Evolutionary conservation across 2,113 vertebrate genomes (phyloP).

Genomic region (Austrofundulus limnaeus): DNA sequence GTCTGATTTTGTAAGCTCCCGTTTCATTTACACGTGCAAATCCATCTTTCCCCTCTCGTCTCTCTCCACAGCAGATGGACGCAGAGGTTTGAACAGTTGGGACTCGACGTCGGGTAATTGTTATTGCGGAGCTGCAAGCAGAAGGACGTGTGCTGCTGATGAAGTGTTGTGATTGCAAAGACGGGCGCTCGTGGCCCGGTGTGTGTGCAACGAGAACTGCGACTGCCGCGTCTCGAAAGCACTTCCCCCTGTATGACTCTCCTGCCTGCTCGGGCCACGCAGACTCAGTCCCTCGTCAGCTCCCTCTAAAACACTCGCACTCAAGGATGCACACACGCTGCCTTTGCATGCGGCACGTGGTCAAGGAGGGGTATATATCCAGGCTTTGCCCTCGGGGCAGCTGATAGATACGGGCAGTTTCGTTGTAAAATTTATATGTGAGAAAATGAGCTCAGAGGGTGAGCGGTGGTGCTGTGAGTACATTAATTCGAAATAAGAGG

Average conservation of each 20-base stretch:
- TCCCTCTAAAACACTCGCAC: slow-evolving; percentile 37
- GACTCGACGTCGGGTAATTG: slow-evolving; percentile 54
- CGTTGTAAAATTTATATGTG: slow-evolving; percentile 65
- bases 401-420: slow-evolving; percentile 56
- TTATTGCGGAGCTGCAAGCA: slow-evolving; percentile 54
- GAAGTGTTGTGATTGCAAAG: slow-evolving; percentile 55
- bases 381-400: slow-evolving; percentile 40
- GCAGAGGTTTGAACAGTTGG: slow-evolving; percentile 57
- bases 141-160: slow-evolving; percentile 53
- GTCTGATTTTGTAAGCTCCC: slow-evolving; percentile 17
- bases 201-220: slow-evolving; percentile 38
- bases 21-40: slow-evolving; percentile 18
- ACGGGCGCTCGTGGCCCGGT: slow-evolving; percentile 30
- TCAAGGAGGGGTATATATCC: slow-evolving; percentile 48
- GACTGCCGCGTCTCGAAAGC: slow-evolving; percentile 42
- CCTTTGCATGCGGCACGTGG: slow-evolving; percentile 26
- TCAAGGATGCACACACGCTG: slow-evolving; percentile 34
- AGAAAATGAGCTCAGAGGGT: slow-evolving; percentile 50
- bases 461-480: slow-evolving; percentile 26
- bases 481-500: slow-evolving; percentile 57
- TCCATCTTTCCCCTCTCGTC: slow-evolving; percentile 3
- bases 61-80: slow-evolving; percentile 55
- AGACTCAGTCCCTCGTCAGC: slow-evolving; percentile 32
- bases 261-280: slow-evolving; percentile 3
- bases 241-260: slow-evolving; percentile 20